Evolutionary conservation across 1,140 invertebrate genomes (phyloP), one percentile per base, ranked within the genome.

Genomic region (Rhopalosiphum padi): DNA sequence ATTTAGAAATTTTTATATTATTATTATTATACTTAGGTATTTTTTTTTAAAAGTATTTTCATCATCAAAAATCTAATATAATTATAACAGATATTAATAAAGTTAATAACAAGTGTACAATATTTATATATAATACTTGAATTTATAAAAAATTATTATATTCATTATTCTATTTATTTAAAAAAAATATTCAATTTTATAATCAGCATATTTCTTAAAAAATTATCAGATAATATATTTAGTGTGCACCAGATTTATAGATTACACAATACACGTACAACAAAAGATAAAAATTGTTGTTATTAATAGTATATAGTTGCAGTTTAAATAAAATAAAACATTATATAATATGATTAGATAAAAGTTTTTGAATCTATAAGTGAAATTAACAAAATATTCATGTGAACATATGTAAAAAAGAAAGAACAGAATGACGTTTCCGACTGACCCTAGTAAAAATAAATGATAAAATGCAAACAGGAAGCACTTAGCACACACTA

Each of bases 391-490:
- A 43, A 68, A 90, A 46, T n/a, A 89, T 37, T 55, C 48, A 89
- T 55, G 7, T 22, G 21, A 87, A 87, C 18, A 89, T 21, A 37
- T 37, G 35, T 68, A 91, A 77, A 9, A 46, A 53, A 85, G 22
- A n/a, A 35, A 41, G 37, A 25, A 51, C 18, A 18, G 18, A 86
- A 53, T 93, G 23, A 86, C 37, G 86, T 86, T 93, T 93, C 91
- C 91, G 46, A 86, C 22, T 86, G 91, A 93, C 82, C 48, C 77
- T 53, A 93, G 82, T 41, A 85, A 86, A 83, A 85, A 86, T 85
- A 53, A 86, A 41, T 85, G 91, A 93, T 93, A 93, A 93, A 53
- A 93, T 25, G 15, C 25, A 23, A 86, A 93, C 91, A 93, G 91
- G 91, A 93, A 93, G 25, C n/a, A n/a, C n/a, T n/a, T n/a, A n/a